Conservation (phyloP, 2,888 invertebrate species). For the Syritta pipiens region DNA sequence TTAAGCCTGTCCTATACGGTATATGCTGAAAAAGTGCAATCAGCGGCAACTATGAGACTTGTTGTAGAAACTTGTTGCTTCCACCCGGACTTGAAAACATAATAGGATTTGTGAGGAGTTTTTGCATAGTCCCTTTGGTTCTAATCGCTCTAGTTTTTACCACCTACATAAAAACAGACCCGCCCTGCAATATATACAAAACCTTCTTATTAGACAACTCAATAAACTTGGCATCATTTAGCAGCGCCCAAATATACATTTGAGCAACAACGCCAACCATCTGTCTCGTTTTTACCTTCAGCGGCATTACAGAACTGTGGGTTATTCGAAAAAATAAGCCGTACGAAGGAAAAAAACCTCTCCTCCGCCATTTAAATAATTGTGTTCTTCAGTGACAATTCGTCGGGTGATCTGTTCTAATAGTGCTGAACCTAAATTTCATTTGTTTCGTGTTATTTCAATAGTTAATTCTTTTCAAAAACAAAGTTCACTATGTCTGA, state of each 20-base stretch:
- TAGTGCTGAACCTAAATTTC: slow-evolving; percentile 53
- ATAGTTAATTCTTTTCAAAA: slow-evolving; percentile 62
- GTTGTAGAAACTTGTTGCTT: too few species aligned
- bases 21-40: too few species aligned
- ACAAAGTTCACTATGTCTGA: slow-evolving; percentile 72
- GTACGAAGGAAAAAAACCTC: slow-evolving; percentile 46
- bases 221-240: slow-evolving; percentile 29
- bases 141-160: too few species aligned
- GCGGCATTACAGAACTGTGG: slow-evolving; percentile 46
- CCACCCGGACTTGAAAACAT: too few species aligned
- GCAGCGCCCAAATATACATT: slow-evolving; percentile 1
- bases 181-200: too few species aligned
- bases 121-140: too few species aligned
- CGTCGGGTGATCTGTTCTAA: slow-evolving; percentile 41
- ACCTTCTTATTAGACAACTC: too few species aligned
- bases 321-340: slow-evolving; percentile 33
- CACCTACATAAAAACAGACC: too few species aligned
- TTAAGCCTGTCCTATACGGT: too few species aligned
- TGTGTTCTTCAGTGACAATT: slow-evolving; percentile 68
- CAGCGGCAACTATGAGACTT: too few species aligned
- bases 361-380: slow-evolving; percentile 70
- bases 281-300: slow-evolving; percentile 45
- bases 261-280: slow-evolving; percentile 56
- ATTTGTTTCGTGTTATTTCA: slow-evolving; percentile 59
- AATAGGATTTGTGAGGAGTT: too few species aligned